Evolutionary conservation across 2,797 vertebrate species (phyloP), one percentile per base, ranked within the genome.

Genomic region (Setipinna tenuifilis): DNA sequence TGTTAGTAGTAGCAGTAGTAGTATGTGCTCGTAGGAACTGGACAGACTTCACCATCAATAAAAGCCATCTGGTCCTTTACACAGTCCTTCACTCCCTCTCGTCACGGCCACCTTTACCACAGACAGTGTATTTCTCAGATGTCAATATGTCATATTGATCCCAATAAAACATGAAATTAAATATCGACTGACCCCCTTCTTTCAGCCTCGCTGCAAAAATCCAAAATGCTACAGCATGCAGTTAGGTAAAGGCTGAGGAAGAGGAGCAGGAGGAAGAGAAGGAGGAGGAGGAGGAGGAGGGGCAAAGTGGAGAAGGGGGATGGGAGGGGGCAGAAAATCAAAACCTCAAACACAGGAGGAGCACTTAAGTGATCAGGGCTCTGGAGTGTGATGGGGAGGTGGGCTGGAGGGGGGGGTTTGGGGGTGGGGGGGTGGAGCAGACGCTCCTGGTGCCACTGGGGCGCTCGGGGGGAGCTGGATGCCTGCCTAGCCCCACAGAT

Each of bases 141-240:
- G 82, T 85, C 85, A 83, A 88, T 85, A 87, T 19, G 71, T 9
- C 50, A 71, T 83, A 90, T 89, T 86, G 91, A 90, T 91, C 83
- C 71, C 82, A 88, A 89, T 88, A 86, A 87, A 83, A 90, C 78
- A 84, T 85, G 21, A 87, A 91, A 91, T 91, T 90, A 91, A 89
- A 90, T 91, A 92, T 92, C 89, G 91, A 91, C 89, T 75, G 82
- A 46, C 83, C 71, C 28, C 71, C 71, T 78, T 86, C 87, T 87
- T 87, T 82, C 81, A 85, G 86, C 16, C 12, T 41, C 10, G 62
- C 19, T 16, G 84, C 82, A 83, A 48, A 83, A 83, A 84, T 48
- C 75, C 35, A 9, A 62, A 81, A 82, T 12, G 54, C 85, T 82
- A 57, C 65, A 35, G 78, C 82, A 17, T 46, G 25, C 75, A 10